Evolutionary conservation across 2,113 vertebrate species (phyloP).

Genomic region (Protobothrops mucrosquamatus): DNA sequence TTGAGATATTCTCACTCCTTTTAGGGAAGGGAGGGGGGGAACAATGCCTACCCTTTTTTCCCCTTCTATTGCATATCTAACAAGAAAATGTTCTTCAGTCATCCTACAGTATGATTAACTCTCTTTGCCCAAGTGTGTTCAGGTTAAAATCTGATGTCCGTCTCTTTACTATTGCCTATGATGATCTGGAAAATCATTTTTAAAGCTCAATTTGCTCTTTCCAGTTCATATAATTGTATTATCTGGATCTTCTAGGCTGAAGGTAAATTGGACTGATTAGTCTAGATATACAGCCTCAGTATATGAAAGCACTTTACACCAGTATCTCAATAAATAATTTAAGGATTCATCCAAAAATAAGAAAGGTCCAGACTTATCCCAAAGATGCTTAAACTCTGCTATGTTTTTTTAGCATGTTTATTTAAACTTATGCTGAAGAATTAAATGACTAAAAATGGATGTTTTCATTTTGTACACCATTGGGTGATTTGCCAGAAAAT

Average conservation of each 20-base stretch:
- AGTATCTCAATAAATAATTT: not conserved
- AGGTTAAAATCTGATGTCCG: not conserved
- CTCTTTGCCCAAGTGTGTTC: not conserved
- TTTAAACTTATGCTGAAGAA: not conserved
- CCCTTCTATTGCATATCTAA: not conserved
- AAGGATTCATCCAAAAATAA: not conserved
- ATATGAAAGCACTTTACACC: not conserved
- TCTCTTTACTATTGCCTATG: not conserved
- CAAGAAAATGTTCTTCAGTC: not conserved
- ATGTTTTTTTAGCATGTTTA: not conserved
- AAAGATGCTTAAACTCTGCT: not conserved
- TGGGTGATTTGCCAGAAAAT: not conserved
- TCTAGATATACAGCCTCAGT: not conserved
- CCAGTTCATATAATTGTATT: not conserved
- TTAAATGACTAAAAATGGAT: not conserved
- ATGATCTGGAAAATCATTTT: not conserved
- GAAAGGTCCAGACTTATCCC: not conserved
- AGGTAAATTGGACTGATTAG: not conserved
- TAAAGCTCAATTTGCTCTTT: not conserved
- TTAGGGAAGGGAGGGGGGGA: not conserved
- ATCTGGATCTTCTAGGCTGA: not conserved
- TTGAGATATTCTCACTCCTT: not conserved
- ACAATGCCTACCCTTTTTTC: not conserved
- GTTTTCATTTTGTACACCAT: not conserved
- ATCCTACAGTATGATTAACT: not conserved